Evolutionary conservation across 2,113 vertebrate species (phyloP).

Genomic region (Picathartes gymnocephalus): DNA sequence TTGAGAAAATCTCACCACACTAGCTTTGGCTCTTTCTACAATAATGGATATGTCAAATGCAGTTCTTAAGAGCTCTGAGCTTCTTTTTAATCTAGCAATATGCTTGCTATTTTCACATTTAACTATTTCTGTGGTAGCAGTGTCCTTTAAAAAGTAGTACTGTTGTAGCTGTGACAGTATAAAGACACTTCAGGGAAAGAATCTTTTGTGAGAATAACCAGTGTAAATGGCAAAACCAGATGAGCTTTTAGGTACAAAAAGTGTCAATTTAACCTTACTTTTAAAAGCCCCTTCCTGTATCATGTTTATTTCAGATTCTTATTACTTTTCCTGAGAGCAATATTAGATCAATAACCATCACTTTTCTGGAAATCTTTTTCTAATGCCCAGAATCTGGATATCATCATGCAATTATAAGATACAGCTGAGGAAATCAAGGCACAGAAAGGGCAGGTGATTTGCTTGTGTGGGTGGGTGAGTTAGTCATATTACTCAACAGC

Average conservation of each 20-base stretch:
- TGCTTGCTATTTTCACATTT: background rate
- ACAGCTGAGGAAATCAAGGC: background rate
- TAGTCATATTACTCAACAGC: background rate
- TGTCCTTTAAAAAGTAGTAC: background rate
- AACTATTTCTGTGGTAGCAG: background rate
- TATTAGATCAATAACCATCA: background rate
- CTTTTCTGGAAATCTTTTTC: background rate
- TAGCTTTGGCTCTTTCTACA: background rate
- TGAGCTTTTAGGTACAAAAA: background rate
- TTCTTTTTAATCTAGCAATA: background rate
- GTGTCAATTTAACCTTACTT: background rate
- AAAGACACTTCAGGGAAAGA: background rate
- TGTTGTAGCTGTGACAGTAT: background rate
- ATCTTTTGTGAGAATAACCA: background rate
- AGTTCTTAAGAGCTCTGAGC: background rate
- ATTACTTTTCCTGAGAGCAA: background rate
- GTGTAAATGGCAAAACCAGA: background rate
- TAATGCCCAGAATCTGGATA: background rate
- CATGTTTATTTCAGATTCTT: background rate
- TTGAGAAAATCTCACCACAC: background rate
- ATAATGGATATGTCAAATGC: background rate
- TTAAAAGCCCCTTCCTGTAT: background rate
- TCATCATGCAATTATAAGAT: background rate
- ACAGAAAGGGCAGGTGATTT: background rate
- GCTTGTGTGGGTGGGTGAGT: background rate